Evolutionary conservation across 2,888 invertebrate genomes (phyloP).

Genomic region (Xestia sexstrigata): DNA sequence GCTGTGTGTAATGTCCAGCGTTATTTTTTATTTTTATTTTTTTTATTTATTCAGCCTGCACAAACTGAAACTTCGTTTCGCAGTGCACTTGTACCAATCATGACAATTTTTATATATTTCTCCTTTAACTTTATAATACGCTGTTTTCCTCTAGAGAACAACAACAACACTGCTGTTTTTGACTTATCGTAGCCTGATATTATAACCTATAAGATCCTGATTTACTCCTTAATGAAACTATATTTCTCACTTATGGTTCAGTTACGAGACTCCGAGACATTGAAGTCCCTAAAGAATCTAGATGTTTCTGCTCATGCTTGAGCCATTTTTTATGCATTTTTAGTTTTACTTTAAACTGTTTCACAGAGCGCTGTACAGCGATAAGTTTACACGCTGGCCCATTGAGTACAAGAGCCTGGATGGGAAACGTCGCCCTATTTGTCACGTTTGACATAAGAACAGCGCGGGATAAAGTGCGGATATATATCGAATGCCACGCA

Average conservation of each 20-base stretch:
- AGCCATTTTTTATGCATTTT: neutral
- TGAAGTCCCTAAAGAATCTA: neutral
- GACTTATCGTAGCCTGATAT: no score
- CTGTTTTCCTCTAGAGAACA: no score
- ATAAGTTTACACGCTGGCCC: neutral
- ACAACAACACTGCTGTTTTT: no score
- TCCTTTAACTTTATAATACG: no score
- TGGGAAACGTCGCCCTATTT: slow-evolving; percentile 1
- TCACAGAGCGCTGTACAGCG: neutral
- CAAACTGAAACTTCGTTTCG: no score
- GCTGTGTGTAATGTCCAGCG: no score
- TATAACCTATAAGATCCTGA: neutral
- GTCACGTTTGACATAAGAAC: slow-evolving; percentile 25
- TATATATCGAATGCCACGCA: slow-evolving; percentile 47
- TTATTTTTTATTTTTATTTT: no score
- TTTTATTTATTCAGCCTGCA: no score
- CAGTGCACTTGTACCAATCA: no score
- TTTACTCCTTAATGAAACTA: neutral
- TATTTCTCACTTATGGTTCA: neutral
- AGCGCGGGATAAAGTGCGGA: slow-evolving; percentile 21
- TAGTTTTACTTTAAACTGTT: neutral
- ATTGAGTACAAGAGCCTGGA: neutral
- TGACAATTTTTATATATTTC: no score
- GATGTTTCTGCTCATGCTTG: neutral
- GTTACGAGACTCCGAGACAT: neutral